phyloP scores from a whole-genome alignment of 1,140 invertebrate species.

The Babylonia areolata region DNA sequence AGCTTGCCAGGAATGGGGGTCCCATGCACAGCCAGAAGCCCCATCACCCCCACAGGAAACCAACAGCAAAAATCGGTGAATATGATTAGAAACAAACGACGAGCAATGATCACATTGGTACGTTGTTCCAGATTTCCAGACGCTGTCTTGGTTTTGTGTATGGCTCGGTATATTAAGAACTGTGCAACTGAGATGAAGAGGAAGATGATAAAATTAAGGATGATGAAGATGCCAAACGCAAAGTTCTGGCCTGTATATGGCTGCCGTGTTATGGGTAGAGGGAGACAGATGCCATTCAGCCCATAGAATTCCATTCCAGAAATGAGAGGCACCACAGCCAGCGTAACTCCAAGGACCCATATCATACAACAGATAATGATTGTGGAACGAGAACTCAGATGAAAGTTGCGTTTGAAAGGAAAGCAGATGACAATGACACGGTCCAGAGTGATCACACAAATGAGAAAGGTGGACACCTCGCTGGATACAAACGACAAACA shows the following conservation, averaged over 20 bases:
- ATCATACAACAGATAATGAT: background rate
- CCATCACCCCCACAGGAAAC: slow-evolving; percentile 36
- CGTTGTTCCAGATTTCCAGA: background rate
- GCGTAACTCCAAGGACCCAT: slow-evolving; percentile 35
- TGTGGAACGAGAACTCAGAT: slow-evolving; percentile 37
- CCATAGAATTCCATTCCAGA: slow-evolving; percentile 48
- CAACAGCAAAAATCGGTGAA: slow-evolving; percentile 47
- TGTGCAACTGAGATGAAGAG: slow-evolving; percentile 51
- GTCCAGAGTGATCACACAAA: slow-evolving; percentile 64
- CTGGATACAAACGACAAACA: slow-evolving; percentile 59
- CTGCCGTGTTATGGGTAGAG: slow-evolving; percentile 48
- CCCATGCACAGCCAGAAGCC: slow-evolving; percentile 44
- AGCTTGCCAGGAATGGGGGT: slow-evolving; percentile 47
- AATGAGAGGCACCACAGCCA: slow-evolving; percentile 37
- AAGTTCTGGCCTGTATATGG: slow-evolving; percentile 45
- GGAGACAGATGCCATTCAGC: slow-evolving; percentile 49
- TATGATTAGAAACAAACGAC: slow-evolving; percentile 39
- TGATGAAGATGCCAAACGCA: slow-evolving; percentile 48
- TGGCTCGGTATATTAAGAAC: slow-evolving; percentile 43
- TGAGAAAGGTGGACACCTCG: slow-evolving; percentile 58
- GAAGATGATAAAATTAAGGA: slow-evolving; percentile 50
- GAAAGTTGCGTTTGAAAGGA: slow-evolving; percentile 50
- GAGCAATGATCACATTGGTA: slow-evolving; percentile 44
- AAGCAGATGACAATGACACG: slow-evolving; percentile 58
- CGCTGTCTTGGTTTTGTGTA: slow-evolving; percentile 27